Conservation (phyloP, 1,140 invertebrate species). For the Amphibalanus amphitrite region DNA sequence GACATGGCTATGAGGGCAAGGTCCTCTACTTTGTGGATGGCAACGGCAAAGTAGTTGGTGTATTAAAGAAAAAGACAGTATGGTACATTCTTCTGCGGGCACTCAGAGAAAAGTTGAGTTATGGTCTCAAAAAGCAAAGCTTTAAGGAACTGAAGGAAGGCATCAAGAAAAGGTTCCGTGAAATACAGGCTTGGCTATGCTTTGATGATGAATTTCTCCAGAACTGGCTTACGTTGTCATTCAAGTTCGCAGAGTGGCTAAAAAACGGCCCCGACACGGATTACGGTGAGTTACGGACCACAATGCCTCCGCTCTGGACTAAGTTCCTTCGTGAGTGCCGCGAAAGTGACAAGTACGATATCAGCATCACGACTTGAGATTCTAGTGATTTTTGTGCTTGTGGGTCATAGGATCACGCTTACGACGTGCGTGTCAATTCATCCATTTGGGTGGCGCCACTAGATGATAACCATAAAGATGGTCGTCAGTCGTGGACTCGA, state of each 20-base stretch:
- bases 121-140: background rate
- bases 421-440: no score
- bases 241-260: background rate
- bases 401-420: no score
- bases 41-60: slow-evolving; percentile 26
- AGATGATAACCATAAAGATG: no score
- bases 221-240: background rate
- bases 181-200: slow-evolving; percentile 10
- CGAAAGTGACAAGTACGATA: background rate
- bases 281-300: background rate
- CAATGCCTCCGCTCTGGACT: background rate
- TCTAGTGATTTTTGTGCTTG: no score
- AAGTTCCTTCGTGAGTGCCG: background rate
- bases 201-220: slow-evolving; percentile 4
- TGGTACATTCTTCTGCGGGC: slow-evolving; percentile 33
- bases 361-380: background rate
- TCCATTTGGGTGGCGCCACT: no score
- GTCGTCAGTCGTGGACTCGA: no score
- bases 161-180: slow-evolving; percentile 3
- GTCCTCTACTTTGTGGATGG: slow-evolving; percentile 32
- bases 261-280: background rate
- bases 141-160: background rate
- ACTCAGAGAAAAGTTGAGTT: slow-evolving; percentile 26
- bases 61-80: slow-evolving; percentile 33
- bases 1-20: slow-evolving; percentile 25